Conservation (phyloP, 2,797 vertebrate genomes). For the Megalops cyprinoides region DNA sequence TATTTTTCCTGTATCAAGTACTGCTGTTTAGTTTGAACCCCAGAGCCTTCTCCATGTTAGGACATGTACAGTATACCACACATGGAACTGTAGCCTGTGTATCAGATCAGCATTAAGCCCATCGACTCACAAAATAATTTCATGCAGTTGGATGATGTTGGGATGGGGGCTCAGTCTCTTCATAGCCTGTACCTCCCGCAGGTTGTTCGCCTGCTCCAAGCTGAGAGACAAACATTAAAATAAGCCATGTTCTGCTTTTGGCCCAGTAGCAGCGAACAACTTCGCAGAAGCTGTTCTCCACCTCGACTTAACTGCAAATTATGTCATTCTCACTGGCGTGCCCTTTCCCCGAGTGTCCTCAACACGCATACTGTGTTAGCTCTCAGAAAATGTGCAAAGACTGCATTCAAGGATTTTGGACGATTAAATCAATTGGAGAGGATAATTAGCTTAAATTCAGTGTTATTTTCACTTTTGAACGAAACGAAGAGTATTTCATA, state of each 20-base stretch:
- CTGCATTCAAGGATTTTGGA: too few relatives aligned
- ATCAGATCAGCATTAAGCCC: not conserved
- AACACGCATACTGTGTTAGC: too few relatives aligned
- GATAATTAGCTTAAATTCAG: not conserved
- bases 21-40: too few relatives aligned
- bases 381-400: too few relatives aligned
- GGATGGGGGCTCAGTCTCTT: constrained; percentile 82
- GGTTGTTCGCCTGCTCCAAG: constrained; percentile 83
- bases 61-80: too few relatives aligned
- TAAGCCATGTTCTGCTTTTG: not conserved
- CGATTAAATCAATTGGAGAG: too few relatives aligned
- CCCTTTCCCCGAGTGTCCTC: too few relatives aligned
- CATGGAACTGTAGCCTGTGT: too few relatives aligned
- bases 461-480: not conserved
- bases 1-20: too few relatives aligned
- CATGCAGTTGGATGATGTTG: constrained; percentile 81
- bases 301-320: too few relatives aligned
- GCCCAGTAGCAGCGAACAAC: not conserved
- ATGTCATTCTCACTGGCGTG: too few relatives aligned
- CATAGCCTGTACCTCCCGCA: constrained; percentile 83
- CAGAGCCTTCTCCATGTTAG: too few relatives aligned
- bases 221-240: constrained; percentile 53
- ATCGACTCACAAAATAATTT: constrained; percentile 84
- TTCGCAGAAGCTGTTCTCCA: not conserved
- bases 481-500: not conserved